Evolutionary conservation across 2,888 invertebrate species (phyloP).

Genomic region (Alloplasta piceator): DNA sequence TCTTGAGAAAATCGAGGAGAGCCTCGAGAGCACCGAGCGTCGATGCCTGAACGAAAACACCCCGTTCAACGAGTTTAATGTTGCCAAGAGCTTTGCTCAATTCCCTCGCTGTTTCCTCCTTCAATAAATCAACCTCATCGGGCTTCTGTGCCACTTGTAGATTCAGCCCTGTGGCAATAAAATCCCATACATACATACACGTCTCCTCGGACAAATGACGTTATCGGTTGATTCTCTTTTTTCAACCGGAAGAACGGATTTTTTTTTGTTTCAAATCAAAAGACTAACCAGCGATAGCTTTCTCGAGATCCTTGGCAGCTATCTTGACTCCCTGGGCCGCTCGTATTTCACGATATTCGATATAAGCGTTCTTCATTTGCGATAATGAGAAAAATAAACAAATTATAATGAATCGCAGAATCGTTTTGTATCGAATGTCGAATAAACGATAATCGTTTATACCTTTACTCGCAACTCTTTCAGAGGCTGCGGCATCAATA

Average conservation of each 20-base stretch:
- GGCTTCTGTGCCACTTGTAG: slow-evolving; percentile 95
- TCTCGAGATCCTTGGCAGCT: slow-evolving; percentile 98
- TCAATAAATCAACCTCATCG: slow-evolving; percentile 95
- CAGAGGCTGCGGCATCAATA: slow-evolving; percentile 99
- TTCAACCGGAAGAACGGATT: not conserved
- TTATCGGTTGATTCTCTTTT: not conserved
- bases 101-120: slow-evolving; percentile 94
- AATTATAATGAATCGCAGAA: not conserved
- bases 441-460: slow-evolving; percentile 54
- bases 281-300: slow-evolving; percentile 92
- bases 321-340: slow-evolving; percentile 99
- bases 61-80: slow-evolving; percentile 95
- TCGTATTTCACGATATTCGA: slow-evolving; percentile 96
- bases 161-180: slow-evolving; percentile 88
- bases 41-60: slow-evolving; percentile 99
- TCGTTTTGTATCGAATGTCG: not conserved
- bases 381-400: slow-evolving; percentile 23
- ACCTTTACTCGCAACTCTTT: slow-evolving; percentile 98
- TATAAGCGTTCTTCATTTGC: slow-evolving; percentile 90
- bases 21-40: slow-evolving; percentile 99
- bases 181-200: not conserved
- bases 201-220: not conserved
- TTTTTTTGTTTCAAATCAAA: not conserved
- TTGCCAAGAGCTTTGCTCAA: slow-evolving; percentile 95
- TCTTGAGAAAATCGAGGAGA: slow-evolving; percentile 94